Evolutionary conservation across 2,113 vertebrate species (phyloP).

Genomic region (Sceloporus tristichus): DNA sequence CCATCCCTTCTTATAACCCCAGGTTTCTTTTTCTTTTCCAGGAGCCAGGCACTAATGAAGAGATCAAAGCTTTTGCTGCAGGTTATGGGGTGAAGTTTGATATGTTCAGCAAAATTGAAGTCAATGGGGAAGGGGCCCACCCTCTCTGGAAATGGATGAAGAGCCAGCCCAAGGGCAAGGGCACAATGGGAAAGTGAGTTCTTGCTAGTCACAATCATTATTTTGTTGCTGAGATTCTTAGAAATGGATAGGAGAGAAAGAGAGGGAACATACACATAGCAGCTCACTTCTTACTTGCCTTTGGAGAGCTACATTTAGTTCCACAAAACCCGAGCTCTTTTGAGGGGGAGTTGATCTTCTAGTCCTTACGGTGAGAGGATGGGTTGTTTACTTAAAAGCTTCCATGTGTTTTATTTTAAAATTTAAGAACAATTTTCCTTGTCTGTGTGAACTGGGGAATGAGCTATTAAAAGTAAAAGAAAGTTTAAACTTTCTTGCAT

Average conservation of each 20-base stretch:
- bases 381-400: neutral
- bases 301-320: neutral
- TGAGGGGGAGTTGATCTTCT: neutral
- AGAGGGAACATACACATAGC: no score
- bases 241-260: no score
- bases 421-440: no score
- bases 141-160: constrained; percentile 99
- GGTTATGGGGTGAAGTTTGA: constrained; percentile 88
- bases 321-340: neutral
- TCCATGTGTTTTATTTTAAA: no score
- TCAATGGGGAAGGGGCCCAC: constrained; percentile 90
- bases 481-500: no score
- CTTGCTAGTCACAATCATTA: no score
- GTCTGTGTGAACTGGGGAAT: no score
- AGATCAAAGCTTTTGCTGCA: constrained; percentile 89
- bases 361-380: neutral
- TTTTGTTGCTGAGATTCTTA: no score
- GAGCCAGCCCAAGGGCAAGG: constrained; percentile 88
- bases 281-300: no score
- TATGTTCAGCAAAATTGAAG: constrained; percentile 92
- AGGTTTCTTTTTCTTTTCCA: constrained; percentile 47
- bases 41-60: constrained; percentile 88
- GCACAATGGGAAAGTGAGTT: constrained; percentile 92
- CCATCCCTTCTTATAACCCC: no score
- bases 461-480: no score